Base-by-base conservation (phyloP, 2,113 vertebrate genomes). In the Channa argus region DNA sequence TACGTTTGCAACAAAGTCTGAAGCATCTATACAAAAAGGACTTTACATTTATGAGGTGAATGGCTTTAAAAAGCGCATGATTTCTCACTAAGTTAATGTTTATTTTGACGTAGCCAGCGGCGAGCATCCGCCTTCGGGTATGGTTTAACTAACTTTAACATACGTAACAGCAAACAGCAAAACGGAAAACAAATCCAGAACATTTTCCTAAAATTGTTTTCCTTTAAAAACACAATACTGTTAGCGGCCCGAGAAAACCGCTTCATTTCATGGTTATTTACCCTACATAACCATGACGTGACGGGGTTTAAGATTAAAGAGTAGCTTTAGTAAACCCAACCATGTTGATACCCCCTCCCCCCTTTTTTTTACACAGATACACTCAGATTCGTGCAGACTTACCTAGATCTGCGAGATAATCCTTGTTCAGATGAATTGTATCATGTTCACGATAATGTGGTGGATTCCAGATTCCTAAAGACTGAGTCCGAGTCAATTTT, bases 11-110 rank as follows among this genome's bases (percentile, higher is more conserved):
- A 5, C 5, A 3, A 74, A 41, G 0, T 34, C 2, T 4, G 33
- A 15, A 1, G 5, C 2, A 4, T 3, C 3, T 6, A 2, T 5
- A 39, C 6, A 5, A 8, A 2, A 2, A 2, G 0, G 6, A 8
- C 0, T 5, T 6, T 5, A 0, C 0, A 0, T 49, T 34, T 8
- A n/a, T 8, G 52, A 0, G 2, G 1, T 0, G 10, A 7, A 2
- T 0, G 0, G 2, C 9, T 59, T 71, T 34, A 7, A 41, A 41
- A 41, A 24, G 24, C 24, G 39, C 39, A 41, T 4, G 4, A 41
- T 41, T 41, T 41, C 39, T 7, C 39, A 41, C 6, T 1, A 7
- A 41, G 39, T 39, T 36, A 15, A 34, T 0, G 37, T 59, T 52
- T 41, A 38, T 51, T 10, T 63, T 67, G 39, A 36, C 10, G 61